Evolutionary conservation across 2,113 vertebrate genomes (phyloP), one percentile per base, ranked within the genome.

Genomic region (Prionailurus bengalensis): DNA sequence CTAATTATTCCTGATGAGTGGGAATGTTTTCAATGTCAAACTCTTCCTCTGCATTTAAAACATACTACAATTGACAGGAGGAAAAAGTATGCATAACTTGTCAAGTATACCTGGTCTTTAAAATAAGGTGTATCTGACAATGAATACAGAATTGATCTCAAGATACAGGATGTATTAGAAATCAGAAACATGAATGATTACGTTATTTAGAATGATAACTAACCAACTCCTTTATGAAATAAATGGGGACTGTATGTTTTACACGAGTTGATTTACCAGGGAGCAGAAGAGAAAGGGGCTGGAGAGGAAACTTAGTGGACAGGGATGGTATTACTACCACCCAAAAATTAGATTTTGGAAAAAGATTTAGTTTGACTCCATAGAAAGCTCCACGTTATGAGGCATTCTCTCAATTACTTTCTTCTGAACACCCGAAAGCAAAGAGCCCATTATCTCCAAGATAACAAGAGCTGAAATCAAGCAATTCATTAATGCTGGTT

Each of bases 111-210:
- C 25, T 73, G n/a, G 65, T 84, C 68, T 90, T 83, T 70, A 97
- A 97, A 97, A 84, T 85, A 58, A 78, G 33, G 25, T 29, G 0
- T 55, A 45, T 53, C 19, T 92, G 42, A 78, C 92, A 48, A 36
- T 96, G 48, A 82, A 80, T 39, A 86, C 19, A 70, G 42, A 97
- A 91, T 29, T 92, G 79, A 92, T 65, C 31, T 15, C 16, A 2
- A 87, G 39, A 91, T 36, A 92, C 14, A 97, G 78, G 93, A 70
- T 73, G 42, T 85, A 88, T 85, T 42, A 73, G 66, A 91, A 97
- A 58, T 92, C 73, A 94, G 55, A 86, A 71, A 80, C 48, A 63
- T 66, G 74, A 87, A 83, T 86, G 61, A 65, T 89, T 51, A 48
- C 11, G n/a, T n/a, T 65, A 71, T 87, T 68, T 76, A 74, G 80